phyloP scores from a whole-genome alignment of 2,888 invertebrate species.

The Mongoloraphidia duomilia region DNA sequence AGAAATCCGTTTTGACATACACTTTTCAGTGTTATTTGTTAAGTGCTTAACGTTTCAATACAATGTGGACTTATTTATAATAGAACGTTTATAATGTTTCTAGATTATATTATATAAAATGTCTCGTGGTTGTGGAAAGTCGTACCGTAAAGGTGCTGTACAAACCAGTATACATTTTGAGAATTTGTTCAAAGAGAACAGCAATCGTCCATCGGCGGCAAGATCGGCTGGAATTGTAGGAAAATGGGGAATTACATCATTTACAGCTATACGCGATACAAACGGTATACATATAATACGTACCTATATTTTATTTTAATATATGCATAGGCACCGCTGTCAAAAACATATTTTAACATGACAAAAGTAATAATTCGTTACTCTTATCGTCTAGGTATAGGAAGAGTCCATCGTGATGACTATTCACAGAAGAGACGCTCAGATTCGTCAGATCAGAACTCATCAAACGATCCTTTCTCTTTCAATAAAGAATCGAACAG shows the following conservation, averaged over 20 bases:
- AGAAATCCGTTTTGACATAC: no score
- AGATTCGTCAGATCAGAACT: conserved; percentile 10
- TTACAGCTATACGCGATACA: conserved; percentile 74
- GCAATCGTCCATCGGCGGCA: conserved; percentile 76
- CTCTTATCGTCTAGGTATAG: conserved; percentile 6
- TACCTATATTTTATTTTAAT: not conserved
- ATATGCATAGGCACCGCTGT: not conserved
- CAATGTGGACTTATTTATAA: not conserved
- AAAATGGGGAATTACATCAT: conserved; percentile 89
- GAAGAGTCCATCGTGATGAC: conserved; percentile 6
- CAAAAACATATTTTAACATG: not conserved
- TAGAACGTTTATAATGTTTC: no score
- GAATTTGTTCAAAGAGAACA: conserved; percentile 55
- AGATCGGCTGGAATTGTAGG: conserved; percentile 83
- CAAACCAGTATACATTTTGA: conserved; percentile 48
- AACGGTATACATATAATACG: conserved; percentile 40
- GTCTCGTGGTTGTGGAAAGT: conserved; percentile 34
- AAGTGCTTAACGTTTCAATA: not conserved
- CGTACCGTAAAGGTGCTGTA: conserved; percentile 26
- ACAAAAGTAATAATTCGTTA: not conserved
- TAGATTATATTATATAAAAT: conserved; percentile 16
- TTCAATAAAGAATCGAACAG: conserved; percentile 24
- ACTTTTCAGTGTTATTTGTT: no score
- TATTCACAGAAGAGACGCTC: conserved; percentile 7
- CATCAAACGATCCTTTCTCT: conserved; percentile 27